phyloP scores from a whole-genome alignment of 2,113 vertebrate genomes.

The Struthio camelus region DNA sequence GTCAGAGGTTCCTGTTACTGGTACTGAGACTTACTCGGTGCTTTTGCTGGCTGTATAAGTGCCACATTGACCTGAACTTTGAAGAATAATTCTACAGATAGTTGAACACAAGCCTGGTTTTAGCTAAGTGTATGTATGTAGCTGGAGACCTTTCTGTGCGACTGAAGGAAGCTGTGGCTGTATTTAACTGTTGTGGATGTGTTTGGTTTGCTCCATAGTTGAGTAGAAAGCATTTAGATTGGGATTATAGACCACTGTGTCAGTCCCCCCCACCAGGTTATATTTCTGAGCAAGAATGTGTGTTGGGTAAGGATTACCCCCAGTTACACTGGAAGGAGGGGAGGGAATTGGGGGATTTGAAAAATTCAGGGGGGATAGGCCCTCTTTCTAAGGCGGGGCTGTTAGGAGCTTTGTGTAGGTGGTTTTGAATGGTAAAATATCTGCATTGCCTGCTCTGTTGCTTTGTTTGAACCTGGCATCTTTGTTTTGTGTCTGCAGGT shows the following conservation, averaged over 20 bases:
- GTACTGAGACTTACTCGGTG: neutral
- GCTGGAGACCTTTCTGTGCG: neutral
- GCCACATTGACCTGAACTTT: neutral
- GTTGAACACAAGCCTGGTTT: neutral
- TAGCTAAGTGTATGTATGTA: neutral
- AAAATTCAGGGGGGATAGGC: neutral
- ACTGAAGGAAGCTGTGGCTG: neutral
- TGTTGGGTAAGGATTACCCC: neutral
- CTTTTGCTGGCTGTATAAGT: conserved; percentile 13
- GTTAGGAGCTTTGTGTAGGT: neutral
- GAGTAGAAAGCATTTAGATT: neutral
- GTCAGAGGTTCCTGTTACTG: neutral
- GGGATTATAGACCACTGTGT: neutral
- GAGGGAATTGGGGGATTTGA: neutral
- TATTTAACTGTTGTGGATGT: neutral
- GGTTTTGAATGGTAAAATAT: neutral
- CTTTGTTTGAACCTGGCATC: neutral
- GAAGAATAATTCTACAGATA: neutral
- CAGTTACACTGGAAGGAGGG: neutral
- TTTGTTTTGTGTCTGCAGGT: conserved; percentile 74
- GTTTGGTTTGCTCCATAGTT: neutral
- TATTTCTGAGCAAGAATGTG: neutral
- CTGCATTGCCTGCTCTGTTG: neutral
- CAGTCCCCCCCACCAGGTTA: neutral
- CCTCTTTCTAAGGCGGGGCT: neutral